These are phyloP conservation scores for Dicrostonyx torquatus DNA, from an alignment of 2,797 vertebrate species.

Conservation along the genomic window DNA sequence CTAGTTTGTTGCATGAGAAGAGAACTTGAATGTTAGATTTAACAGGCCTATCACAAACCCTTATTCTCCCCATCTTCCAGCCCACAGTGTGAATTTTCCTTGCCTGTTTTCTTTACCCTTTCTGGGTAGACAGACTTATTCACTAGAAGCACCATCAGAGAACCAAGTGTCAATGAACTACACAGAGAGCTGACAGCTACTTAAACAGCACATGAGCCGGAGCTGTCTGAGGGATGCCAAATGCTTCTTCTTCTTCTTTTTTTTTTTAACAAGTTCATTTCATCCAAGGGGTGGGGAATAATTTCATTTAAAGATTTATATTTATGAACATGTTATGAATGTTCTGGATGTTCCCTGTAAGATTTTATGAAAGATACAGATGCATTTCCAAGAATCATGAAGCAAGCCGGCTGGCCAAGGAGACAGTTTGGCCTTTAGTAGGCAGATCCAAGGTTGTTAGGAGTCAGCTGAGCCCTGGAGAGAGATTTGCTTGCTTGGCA, in stretches of 20 bases:
- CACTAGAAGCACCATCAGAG: slow-evolving; percentile 85
- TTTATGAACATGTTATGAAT: slow-evolving; percentile 80
- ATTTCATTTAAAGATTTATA: slow-evolving; percentile 81
- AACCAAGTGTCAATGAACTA: slow-evolving; percentile 87
- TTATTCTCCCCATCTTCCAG: slow-evolving; percentile 71
- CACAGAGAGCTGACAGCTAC: slow-evolving; percentile 85
- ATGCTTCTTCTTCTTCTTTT: slow-evolving; percentile 53
- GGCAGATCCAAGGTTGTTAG: slow-evolving; percentile 63
- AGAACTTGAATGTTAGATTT: slow-evolving; percentile 80
- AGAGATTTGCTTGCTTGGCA: slow-evolving; percentile 37
- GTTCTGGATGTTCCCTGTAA: slow-evolving; percentile 80
- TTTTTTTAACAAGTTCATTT: slow-evolving; percentile 71
- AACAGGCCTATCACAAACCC: slow-evolving; percentile 87
- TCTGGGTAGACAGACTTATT: slow-evolving; percentile 85
- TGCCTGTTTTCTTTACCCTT: slow-evolving; percentile 86
- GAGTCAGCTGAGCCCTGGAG: slow-evolving; percentile 43
- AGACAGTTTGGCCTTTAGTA: slow-evolving; percentile 63
- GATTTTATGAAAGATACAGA: slow-evolving; percentile 79
- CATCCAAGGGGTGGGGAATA: slow-evolving; percentile 69
- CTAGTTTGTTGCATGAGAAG: slow-evolving; percentile 85
- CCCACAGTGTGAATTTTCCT: slow-evolving; percentile 78
- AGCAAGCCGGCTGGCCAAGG: slow-evolving; percentile 67
- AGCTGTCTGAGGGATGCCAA: slow-evolving; percentile 86
- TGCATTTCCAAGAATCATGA: slow-evolving; percentile 77
- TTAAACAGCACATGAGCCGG: slow-evolving; percentile 86